Base-by-base conservation (phyloP, 2,797 vertebrate genomes). In the Squalus acanthias region DNA sequence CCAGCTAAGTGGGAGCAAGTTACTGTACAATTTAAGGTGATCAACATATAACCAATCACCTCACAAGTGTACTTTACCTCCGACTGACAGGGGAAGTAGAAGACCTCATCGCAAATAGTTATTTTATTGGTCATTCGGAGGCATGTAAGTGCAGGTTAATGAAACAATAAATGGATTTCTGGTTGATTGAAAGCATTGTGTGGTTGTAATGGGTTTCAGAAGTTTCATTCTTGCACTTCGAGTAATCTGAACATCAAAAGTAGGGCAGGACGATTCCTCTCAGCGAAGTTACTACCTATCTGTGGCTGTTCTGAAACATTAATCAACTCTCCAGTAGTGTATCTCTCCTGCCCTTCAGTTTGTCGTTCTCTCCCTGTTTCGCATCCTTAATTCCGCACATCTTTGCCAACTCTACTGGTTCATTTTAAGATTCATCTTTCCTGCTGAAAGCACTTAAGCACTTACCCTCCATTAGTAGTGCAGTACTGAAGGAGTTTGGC, bases 131-230 rank as follows among this genome's bases (percentile, higher is more conserved):
- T 93, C 63, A 46, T 69, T 63, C 63, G 57, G 29, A 91, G 88
- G 13, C 33, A 15, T 15, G 17, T 69, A 93, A 93, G 89, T 67
- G 60, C 63, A 67, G 63, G 89, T 67, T 92, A 92, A 92, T 39
- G 63, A 46, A 69, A 93, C 63, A 93, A 93, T 67, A 93, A 46
- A 69, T 93, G 91, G 91, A 69, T 85, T 50, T 85, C 13, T 50
- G 46, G 15, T 24, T 22, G 63, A 69, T 69, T 69, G 91, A 69
- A 93, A 69, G 63, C n/a, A 69, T 67, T 67, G 65, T 1, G 46
- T 3, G 39, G 6, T 93, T 24, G 20, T 46, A 69, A 69, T 69
- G 39, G 65, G 65, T 93, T 93, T 46, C 65, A 46, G 60, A 69
- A 69, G 22, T 69, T 69, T 69, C 65, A 67, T 46, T 69, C 65